A percentile compares a stretch with the other conserved stretches of the same genome.
phyloP scores from a whole-genome alignment of 2,888 invertebrate species.

The Tricholauxania praeusta region DNA sequence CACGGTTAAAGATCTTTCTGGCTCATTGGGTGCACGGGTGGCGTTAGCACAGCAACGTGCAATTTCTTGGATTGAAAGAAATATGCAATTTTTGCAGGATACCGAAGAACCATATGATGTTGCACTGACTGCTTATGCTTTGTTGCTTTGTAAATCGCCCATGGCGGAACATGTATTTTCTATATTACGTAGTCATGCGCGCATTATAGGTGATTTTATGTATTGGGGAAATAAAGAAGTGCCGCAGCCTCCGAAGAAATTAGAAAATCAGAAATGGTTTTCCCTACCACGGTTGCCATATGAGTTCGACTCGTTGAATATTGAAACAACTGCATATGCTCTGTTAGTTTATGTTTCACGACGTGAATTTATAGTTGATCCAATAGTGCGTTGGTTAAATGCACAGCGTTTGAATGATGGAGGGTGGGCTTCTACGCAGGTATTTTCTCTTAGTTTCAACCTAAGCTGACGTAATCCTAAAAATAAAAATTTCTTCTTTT shows the following conservation, averaged over 20 bases:
- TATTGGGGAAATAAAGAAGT: conserved; percentile 88
- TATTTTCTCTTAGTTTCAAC: conserved; percentile 54
- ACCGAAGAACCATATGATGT: conserved; percentile 85
- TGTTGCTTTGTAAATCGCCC: conserved; percentile 86
- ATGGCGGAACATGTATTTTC: conserved; percentile 86
- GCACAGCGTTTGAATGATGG: conserved; percentile 87
- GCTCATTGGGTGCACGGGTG: conserved; percentile 81
- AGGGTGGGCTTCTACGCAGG: conserved; percentile 89
- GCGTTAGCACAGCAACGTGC: conserved; percentile 82
- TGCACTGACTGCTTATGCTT: conserved; percentile 90
- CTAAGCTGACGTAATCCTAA: background rate
- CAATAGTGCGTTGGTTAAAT: conserved; percentile 92
- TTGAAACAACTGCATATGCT: conserved; percentile 94
- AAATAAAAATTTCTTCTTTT: conserved; percentile 51
- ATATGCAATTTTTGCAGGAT: conserved; percentile 80
- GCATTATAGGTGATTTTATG: conserved; percentile 81
- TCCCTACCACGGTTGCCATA: conserved; percentile 88
- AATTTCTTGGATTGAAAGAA: conserved; percentile 83
- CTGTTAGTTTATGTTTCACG: conserved; percentile 88
- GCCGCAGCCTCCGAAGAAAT: conserved; percentile 84
- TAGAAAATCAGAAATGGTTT: conserved; percentile 93
- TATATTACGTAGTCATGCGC: conserved; percentile 75
- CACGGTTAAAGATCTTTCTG: conserved; percentile 83
- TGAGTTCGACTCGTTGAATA: conserved; percentile 89
- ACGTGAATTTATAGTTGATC: conserved; percentile 84